Base-by-base conservation (phyloP, 2,888 invertebrate species). In the Euphydryas editha region DNA sequence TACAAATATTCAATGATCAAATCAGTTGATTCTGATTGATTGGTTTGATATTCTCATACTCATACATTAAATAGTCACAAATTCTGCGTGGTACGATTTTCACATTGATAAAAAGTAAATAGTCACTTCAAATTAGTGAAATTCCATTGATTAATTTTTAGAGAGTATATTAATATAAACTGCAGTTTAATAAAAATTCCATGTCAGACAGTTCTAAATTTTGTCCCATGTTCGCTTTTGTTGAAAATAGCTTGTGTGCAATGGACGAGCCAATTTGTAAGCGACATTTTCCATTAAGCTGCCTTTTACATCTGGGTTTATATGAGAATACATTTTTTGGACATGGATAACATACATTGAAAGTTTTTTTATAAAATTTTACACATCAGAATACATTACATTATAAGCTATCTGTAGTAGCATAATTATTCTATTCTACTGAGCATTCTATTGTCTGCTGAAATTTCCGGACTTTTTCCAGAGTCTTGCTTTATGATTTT, bases 211-310 rank as follows among this genome's bases (percentile, higher is more conserved):
- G 36, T 44, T 63, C 51, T 58, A 58, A 63, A 58, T 63, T 57
- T 47, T 21, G 49, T 42, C 37, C 15, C 42, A 51, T 60, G 15
- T 49, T 24, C 39, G 24, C 24, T 60, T 60, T 67, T 66, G 56
- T 57, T 39, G 59, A 55, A 69, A 64, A 67, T 59, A 49, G 61
- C 64, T 61, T 67, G 51, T 67, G 47, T 59, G 39, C 58, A 64
- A 62, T 54, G 67, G 67, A 51, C 67, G 61, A 67, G 61, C 58
- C 67, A 67, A 69, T 69, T 64, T 67, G 64, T 61, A 47, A 54
- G 58, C 59, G 61, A 66, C 60, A 57, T 69, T 66, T 69, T 66
- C 66, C 59, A 69, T 69, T 46, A 65, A 54, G 24, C 57, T 59
- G 20, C n/a, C 56, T 36, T 42, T 51, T 63, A 55, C 65, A 55